Base-by-base conservation (phyloP, 2,113 vertebrate species). In the Felis catus region DNA sequence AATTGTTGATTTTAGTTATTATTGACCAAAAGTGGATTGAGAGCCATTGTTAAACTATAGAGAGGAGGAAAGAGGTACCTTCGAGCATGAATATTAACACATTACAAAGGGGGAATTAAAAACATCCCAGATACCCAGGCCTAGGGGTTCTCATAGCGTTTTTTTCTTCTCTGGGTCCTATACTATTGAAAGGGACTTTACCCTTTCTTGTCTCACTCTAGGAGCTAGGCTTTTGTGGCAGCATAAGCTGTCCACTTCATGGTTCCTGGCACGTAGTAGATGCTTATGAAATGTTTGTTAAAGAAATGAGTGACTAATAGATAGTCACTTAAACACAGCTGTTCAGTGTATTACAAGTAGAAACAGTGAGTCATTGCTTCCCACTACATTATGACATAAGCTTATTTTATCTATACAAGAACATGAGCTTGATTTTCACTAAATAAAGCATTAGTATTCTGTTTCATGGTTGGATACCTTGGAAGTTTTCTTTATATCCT, bases 231-330 rank as follows among this genome's bases (percentile, higher is more conserved):
- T 87, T 21, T 74, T 71, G 31, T 14, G 27, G 55, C 21, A 78
- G 58, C 76, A 97, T 70, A 92, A 82, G 33, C 63, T 31, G 12
- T 97, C 90, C 90, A 78, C 92, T 97, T 94, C 71, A 88, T 19
- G 65, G 94, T 76, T 90, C 53, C 51, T 97, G 94, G 94, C 80
- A 95, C 4, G 0, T 78, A 63, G 45, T 51, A 89, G 83, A 92
- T 94, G 66, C 71, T 97, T 96, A 84, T 36, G 71, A 94, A 96
- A 96, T 97, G 71, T 98, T 98, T 97, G 94, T 88, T 97, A 97
- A 97, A 94, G 92, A 97, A 94, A 88, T n/a, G 71, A 95, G 39
- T 98, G 93, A 97, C 92, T 98, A 96, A 97, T 96, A 95, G 87
- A 90, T 78, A 96, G 71, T 97, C 83, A 92, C 31, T 95, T 92